These are phyloP conservation scores for Squalus acanthias DNA, from an alignment of 2,797 vertebrate genomes.

Conservation along the genomic window DNA sequence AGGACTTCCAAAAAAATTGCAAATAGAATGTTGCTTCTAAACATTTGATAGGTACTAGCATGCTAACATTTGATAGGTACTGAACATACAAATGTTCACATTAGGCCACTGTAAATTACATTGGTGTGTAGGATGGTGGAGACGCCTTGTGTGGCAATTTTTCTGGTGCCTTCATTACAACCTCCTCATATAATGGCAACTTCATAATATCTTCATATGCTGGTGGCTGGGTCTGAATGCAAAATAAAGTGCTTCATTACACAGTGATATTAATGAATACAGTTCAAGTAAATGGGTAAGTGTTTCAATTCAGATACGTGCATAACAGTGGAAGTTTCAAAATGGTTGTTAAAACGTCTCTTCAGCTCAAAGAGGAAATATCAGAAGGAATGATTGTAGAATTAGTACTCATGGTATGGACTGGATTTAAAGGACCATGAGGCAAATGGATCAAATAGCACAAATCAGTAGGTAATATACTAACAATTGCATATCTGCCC, in stretches of 20 bases:
- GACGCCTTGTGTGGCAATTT: conserved; percentile 52
- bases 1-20: neutral
- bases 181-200: conserved; percentile 68
- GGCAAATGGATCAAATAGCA: neutral
- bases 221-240: neutral
- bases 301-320: neutral
- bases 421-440: neutral
- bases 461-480: neutral
- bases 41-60: neutral
- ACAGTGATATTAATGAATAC: neutral
- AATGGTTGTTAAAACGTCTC: neutral
- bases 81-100: neutral
- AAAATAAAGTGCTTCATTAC: neutral
- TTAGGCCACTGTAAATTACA: conserved; percentile 47
- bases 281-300: neutral
- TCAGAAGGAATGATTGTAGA: neutral
- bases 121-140: conserved; percentile 51
- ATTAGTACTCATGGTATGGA: neutral
- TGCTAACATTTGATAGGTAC: neutral
- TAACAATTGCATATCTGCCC: neutral
- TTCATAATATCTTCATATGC: neutral
- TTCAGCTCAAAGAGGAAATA: neutral
- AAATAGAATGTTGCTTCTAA: neutral
- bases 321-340: neutral
- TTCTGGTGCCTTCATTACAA: conserved; percentile 58